Conservation (phyloP, 2,113 vertebrate genomes). For the Pseudopipra pipra region DNA sequence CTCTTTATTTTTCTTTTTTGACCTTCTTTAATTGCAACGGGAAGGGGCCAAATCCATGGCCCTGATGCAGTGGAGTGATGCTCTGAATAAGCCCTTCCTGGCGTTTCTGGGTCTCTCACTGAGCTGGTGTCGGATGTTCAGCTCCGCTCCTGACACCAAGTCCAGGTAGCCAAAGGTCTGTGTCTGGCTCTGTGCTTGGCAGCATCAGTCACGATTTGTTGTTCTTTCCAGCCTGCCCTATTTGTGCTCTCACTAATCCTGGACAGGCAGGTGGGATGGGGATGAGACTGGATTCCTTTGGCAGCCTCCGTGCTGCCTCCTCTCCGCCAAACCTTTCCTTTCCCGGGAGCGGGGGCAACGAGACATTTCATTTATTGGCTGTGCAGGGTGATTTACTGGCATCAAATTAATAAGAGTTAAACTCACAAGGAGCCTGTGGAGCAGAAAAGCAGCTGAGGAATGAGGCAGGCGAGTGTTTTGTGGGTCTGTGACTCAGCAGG, state of each 20-base stretch:
- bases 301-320: background rate
- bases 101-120: background rate
- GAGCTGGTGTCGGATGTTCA: fast-evolving
- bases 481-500: background rate
- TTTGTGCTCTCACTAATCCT: fast-evolving
- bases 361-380: background rate
- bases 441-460: conserved; percentile 8
- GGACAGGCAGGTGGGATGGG: background rate
- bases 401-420: background rate
- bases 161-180: fast-evolving
- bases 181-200: background rate
- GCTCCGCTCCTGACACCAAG: fast-evolving
- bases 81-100: background rate
- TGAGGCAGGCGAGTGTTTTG: background rate
- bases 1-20: background rate
- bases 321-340: background rate
- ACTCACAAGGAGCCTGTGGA: background rate
- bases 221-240: background rate
- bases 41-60: background rate
- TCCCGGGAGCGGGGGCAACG: background rate
- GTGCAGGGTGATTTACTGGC: background rate
- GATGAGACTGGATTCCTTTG: fast-evolving
- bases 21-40: background rate
- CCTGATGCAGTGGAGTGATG: background rate
- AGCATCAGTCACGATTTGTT: background rate